Conservation (phyloP, 2,113 vertebrate genomes). For the Colius striatus region DNA sequence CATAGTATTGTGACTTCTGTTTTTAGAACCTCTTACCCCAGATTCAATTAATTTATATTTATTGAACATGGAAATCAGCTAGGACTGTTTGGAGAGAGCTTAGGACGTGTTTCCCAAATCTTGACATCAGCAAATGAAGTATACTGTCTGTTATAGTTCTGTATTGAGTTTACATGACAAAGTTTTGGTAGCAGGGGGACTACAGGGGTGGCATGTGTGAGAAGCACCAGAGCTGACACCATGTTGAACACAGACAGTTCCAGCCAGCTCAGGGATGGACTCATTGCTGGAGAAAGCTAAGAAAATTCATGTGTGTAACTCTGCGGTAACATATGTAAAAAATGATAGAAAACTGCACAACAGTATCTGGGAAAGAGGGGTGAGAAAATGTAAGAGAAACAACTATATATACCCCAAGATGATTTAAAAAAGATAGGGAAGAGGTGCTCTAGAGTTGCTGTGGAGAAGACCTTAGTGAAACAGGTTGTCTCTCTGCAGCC, state of each 20-base stretch:
- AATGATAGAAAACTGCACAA: not conserved
- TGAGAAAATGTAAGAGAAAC: not conserved
- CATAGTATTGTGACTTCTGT: too few relatives aligned
- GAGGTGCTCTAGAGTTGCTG: not conserved
- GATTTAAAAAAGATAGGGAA: not conserved
- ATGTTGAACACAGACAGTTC: not conserved
- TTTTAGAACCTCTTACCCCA: not conserved
- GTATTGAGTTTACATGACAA: not conserved
- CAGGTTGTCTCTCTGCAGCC: not conserved
- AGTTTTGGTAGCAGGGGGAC: not conserved
- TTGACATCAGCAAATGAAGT: not conserved
- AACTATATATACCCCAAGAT: not conserved
- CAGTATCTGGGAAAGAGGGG: not conserved
- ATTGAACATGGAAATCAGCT: not conserved
- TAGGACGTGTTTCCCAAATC: not conserved
- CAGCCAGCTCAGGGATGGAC: too few relatives aligned
- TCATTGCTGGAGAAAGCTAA: rapidly evolving
- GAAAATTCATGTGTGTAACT: rapidly evolving
- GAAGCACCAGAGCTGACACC: not conserved
- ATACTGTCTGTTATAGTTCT: not conserved
- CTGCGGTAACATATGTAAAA: not conserved
- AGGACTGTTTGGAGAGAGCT: not conserved
- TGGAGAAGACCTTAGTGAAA: rapidly evolving
- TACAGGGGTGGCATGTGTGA: not conserved
- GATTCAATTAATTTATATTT: not conserved